Conservation (phyloP, 2,888 invertebrate genomes). For the Bursaphelenchus okinawaensis region DNA sequence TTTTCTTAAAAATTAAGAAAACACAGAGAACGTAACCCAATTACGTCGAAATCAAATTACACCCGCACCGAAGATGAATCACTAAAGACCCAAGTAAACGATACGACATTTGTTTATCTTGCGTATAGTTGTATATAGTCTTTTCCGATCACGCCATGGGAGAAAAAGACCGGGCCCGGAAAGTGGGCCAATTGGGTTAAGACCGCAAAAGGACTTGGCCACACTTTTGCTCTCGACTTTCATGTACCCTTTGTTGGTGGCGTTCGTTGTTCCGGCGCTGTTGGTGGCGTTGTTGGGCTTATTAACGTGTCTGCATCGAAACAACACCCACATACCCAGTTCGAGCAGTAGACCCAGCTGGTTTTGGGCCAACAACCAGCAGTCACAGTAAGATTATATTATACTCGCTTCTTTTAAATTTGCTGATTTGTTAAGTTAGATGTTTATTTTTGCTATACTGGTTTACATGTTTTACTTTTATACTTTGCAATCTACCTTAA, state of each 20-base stretch:
- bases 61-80: too few species aligned
- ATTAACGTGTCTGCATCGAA: neutral
- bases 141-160: neutral
- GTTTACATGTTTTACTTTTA: too few species aligned
- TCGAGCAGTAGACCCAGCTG: neutral
- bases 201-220: neutral
- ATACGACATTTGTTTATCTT: neutral
- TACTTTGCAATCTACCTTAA: too few species aligned
- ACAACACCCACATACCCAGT: neutral
- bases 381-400: neutral
- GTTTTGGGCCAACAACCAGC: neutral
- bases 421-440: too few species aligned
- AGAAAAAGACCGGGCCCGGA: neutral
- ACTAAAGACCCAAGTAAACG: too few species aligned
- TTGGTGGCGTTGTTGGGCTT: neutral
- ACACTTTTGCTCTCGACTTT: neutral
- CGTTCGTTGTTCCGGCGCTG: neutral
- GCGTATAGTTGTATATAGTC: too few species aligned
- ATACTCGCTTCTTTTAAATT: too few species aligned
- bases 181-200: neutral
- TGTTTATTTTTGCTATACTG: too few species aligned
- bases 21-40: too few species aligned
- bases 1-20: too few species aligned
- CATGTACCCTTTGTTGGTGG: neutral
- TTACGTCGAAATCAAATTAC: too few species aligned